These are phyloP conservation scores for Sturnus vulgaris DNA, from an alignment of 2,113 vertebrate genomes.

Conservation along the genomic window DNA sequence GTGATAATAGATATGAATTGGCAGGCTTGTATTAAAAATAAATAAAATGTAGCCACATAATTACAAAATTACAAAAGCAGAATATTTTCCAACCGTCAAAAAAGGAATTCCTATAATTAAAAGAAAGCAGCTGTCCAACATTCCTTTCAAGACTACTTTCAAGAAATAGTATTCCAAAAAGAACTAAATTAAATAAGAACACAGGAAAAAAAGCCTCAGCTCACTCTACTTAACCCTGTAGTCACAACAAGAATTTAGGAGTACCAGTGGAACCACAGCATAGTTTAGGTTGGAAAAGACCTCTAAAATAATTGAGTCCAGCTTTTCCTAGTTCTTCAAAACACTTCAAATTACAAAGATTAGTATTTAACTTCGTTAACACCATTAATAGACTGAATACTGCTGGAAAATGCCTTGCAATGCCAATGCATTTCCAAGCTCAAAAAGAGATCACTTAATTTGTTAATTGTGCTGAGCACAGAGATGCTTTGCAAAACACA, in stretches of 20 bases:
- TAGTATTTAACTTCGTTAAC: background rate
- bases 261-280: background rate
- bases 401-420: background rate
- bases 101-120: background rate
- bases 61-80: background rate
- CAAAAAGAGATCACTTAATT: background rate
- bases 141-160: background rate
- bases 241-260: background rate
- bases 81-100: background rate
- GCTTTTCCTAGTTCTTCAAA: background rate
- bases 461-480: background rate
- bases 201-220: background rate
- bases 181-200: background rate
- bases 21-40: background rate
- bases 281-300: background rate
- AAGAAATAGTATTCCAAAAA: background rate
- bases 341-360: background rate
- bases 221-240: background rate
- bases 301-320: background rate
- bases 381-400: background rate
- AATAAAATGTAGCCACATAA: background rate
- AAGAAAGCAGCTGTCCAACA: background rate
- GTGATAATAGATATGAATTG: background rate
- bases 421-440: background rate
- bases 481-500: background rate